Base-by-base conservation (phyloP, 2,113 vertebrate species). In the Hirundichthys speculiger region DNA sequence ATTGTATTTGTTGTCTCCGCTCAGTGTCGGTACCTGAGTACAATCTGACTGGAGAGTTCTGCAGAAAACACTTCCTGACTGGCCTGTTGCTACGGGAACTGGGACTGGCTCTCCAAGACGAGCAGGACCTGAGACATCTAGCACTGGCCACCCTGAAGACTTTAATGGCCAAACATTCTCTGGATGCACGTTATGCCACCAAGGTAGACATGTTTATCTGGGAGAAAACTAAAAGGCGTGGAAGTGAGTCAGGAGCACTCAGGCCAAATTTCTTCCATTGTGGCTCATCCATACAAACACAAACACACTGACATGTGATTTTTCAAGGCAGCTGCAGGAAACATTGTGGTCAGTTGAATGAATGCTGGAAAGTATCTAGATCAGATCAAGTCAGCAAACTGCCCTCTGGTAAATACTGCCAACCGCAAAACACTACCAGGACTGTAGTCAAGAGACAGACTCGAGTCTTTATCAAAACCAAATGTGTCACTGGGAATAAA, bases 151-250 rank as follows among this genome's bases (percentile, higher is more conserved):
- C 96, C 43, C 93, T 99, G 13, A 98, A 98, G 87, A 98, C 95
- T 54, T 86, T 99, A 16, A 98, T 99, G 97, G 95, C 97, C 77
- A 99, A 99, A 78, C 98, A 99, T 84, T 98, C 98, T 0, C 93
- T 98, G 76, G 98, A 99, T 76, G 91, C 95, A 70, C 95, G 98
- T 89, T 99, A 99, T 0, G 73, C 91, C 69, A 92, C 93, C 46
- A 94, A 94, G 91, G 98, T 98, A 94, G 87, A 75, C 18, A 43
- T 70, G 74, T 78, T 78, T 73, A 71, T 50, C 64, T 20, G 12
- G 54, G 34, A 39, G 53, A 43, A 64, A 68, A 53, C 53, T 24
- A 2, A 55, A 68, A 27, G 40, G 20, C 64, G 57, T 51, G 40
- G 57, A 61, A 56, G 45, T 65, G 43, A 82, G 47, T 78, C 73